These are phyloP conservation scores for Hippotragus niger DNA, from an alignment of 2,113 vertebrate species.

Conservation along the genomic window DNA sequence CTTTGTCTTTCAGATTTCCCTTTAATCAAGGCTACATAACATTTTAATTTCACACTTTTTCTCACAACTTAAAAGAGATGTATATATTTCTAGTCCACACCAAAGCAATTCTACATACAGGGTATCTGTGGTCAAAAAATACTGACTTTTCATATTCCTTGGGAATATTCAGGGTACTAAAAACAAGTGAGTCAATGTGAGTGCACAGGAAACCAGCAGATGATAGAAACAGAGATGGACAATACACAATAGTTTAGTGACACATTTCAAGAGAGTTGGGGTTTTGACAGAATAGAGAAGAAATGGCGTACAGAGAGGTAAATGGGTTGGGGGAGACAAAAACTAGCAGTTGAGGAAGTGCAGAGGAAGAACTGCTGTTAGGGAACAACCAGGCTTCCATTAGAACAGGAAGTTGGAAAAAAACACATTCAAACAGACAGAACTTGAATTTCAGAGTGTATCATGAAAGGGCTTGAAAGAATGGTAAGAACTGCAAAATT, in stretches of 20 bases:
- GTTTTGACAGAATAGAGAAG: background rate
- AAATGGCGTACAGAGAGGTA: background rate
- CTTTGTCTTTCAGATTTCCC: background rate
- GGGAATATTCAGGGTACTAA: background rate
- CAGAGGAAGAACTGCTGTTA: background rate
- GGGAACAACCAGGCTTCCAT: background rate
- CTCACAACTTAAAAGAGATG: background rate
- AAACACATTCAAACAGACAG: background rate
- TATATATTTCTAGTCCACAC: background rate
- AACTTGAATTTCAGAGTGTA: background rate
- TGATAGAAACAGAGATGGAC: background rate
- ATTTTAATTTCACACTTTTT: background rate
- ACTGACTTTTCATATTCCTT: background rate
- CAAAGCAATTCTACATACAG: conserved; percentile 12
- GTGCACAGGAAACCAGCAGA: background rate
- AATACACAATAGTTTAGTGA: background rate
- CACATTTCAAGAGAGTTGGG: background rate
- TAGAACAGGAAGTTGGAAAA: background rate
- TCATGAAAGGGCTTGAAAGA: background rate
- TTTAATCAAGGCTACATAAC: background rate
- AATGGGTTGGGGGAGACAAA: background rate
- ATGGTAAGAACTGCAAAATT: background rate
- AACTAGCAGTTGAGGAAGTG: background rate
- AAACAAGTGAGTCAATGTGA: background rate
- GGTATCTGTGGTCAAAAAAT: background rate